phyloP scores from a whole-genome alignment of 1,140 invertebrate genomes.

The Ips nitidus region DNA sequence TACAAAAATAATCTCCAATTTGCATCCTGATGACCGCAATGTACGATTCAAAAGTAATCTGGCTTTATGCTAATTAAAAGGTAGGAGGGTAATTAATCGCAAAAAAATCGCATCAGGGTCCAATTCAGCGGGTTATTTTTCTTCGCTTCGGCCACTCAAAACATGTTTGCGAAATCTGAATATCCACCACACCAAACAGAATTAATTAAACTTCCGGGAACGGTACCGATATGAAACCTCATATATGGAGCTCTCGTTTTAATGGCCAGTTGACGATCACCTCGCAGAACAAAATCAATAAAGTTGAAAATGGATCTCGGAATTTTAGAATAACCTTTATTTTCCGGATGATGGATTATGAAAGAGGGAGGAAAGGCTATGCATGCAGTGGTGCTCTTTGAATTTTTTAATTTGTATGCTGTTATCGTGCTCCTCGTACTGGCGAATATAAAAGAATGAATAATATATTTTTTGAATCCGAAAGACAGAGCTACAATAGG shows the following conservation, averaged over 20 bases:
- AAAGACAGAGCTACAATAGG: neutral
- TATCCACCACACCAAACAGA: neutral
- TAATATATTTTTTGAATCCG: neutral
- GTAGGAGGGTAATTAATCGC: no score
- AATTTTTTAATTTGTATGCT: conserved; percentile 11
- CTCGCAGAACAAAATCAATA: conserved; percentile 17
- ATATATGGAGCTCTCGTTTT: neutral
- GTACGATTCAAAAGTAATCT: no score
- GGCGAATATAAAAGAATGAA: neutral
- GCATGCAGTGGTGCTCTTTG: conserved; percentile 13
- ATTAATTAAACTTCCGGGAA: conserved; percentile 13
- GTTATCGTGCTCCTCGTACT: conserved; percentile 4
- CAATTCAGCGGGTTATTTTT: no score
- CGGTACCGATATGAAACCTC: conserved; percentile 6
- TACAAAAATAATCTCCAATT: no score
- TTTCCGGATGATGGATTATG: conserved; percentile 22
- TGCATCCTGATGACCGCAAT: no score
- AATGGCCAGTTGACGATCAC: conserved; percentile 15
- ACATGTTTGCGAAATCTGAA: neutral
- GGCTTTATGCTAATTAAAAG: no score
- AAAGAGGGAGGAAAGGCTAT: conserved; percentile 16
- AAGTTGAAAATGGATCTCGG: conserved; percentile 13
- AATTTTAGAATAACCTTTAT: conserved; percentile 23
- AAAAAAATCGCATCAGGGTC: no score
- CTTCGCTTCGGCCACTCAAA: no score